phyloP scores from a whole-genome alignment of 2,797 vertebrate species.

The Chaunax sp. region DNA sequence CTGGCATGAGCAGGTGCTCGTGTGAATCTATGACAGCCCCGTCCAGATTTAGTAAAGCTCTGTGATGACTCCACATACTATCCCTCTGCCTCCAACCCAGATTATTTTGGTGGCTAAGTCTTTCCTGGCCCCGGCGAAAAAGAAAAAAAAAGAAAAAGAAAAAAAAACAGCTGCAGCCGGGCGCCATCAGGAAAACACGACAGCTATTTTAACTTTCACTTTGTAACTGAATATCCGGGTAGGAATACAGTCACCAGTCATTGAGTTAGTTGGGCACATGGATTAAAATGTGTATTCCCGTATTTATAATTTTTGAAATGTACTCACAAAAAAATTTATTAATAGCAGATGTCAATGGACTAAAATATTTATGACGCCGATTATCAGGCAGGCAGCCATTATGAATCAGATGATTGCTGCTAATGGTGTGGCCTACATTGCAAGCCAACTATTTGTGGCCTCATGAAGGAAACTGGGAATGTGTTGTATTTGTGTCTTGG shows the following conservation, averaged over 20 bases:
- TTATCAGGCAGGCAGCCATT: conserved; percentile 16
- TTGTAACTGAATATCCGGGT: conserved; percentile 74
- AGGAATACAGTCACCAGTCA: conserved; percentile 27
- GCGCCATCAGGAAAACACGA: conserved; percentile 65
- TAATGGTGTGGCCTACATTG: conserved; percentile 43
- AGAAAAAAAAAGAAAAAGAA: conserved; percentile 44
- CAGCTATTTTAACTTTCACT: conserved; percentile 81
- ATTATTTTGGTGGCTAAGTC: conserved; percentile 76
- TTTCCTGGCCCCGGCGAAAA: conserved; percentile 58
- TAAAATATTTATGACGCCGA: conserved; percentile 49
- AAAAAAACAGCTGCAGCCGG: conserved; percentile 77
- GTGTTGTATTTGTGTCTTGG: conserved; percentile 47
- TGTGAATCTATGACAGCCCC: conserved; percentile 33
- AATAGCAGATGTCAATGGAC: conserved; percentile 30
- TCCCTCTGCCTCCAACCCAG: conserved; percentile 53
- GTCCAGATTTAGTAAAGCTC: conserved; percentile 77
- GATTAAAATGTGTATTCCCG: background rate
- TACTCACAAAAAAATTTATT: conserved; percentile 15
- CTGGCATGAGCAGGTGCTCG: conserved; percentile 39
- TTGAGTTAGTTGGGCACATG: background rate
- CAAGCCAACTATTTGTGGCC: conserved; percentile 75
- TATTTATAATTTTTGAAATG: conserved; percentile 18
- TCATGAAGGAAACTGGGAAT: conserved; percentile 65
- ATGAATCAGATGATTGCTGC: conserved; percentile 52
- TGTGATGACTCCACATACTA: conserved; percentile 48